These are phyloP conservation scores for Synanthedon vespiformis DNA, from an alignment of 2,888 invertebrate species.

Conservation along the genomic window DNA sequence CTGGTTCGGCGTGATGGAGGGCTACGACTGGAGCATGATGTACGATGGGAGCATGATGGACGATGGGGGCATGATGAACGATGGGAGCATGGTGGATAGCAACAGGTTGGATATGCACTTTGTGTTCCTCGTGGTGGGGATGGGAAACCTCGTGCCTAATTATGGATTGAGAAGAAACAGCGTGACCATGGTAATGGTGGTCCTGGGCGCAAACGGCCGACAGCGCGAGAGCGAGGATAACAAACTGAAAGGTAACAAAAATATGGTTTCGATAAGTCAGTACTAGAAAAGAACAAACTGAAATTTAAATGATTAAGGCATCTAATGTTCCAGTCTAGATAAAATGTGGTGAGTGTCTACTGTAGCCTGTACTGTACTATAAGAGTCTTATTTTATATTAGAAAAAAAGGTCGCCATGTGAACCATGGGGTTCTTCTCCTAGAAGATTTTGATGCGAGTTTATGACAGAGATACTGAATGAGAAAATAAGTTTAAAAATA, in stretches of 20 bases:
- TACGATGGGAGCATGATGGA: conserved; percentile 4
- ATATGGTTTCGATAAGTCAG: too few species aligned
- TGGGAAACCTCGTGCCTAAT: conserved; percentile 15
- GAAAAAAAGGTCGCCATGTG: too few species aligned
- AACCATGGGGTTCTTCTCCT: too few species aligned
- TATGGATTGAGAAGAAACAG: conserved; percentile 25
- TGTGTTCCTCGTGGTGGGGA: conserved; percentile 5
- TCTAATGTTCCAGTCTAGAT: too few species aligned
- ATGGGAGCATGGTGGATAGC: conserved; percentile 2
- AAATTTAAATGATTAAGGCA: too few species aligned
- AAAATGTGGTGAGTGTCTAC: too few species aligned
- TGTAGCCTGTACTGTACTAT: too few species aligned
- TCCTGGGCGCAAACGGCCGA: conserved; percentile 25
- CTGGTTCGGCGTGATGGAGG: conserved; percentile 5
- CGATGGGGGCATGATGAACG: conserved; percentile 10
- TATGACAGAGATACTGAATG: too few species aligned
- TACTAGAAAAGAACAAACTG: too few species aligned
- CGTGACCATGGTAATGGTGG: conserved; percentile 14
- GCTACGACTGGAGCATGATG: conserved; percentile 12
- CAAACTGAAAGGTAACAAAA: conserved; percentile 3
- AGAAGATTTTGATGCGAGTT: too few species aligned
- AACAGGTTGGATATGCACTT: conserved; percentile 2
- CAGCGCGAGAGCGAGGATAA: conserved; percentile 10
- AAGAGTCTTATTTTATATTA: too few species aligned
- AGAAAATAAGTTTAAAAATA: too few species aligned